Conservation (phyloP, 2,797 vertebrate species). For the Myotis vivesi region DNA sequence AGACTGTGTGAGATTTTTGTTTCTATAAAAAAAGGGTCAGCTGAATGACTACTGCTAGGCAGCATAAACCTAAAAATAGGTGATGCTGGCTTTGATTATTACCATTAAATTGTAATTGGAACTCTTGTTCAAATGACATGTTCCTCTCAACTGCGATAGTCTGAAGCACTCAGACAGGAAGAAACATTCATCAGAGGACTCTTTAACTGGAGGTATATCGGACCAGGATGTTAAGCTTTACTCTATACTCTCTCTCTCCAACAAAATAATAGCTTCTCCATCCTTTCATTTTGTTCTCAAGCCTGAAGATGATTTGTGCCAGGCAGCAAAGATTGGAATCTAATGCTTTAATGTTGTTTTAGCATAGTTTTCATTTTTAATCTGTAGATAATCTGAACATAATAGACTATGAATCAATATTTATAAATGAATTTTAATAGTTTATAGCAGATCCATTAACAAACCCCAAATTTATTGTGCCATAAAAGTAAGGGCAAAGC, state of each 20-base stretch:
- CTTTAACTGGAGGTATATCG: neutral
- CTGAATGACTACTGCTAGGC: neutral
- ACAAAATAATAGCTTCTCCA: constrained; percentile 28
- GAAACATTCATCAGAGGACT: neutral
- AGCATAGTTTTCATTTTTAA: constrained; percentile 63
- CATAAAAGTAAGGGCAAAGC: constrained; percentile 62
- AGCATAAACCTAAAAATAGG: neutral
- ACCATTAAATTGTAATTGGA: neutral
- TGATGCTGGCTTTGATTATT: neutral
- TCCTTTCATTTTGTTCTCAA: constrained; percentile 35
- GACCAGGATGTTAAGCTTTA: neutral
- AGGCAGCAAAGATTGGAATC: constrained; percentile 16
- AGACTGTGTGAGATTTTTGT: neutral
- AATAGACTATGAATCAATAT: constrained; percentile 75
- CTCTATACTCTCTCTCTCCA: neutral
- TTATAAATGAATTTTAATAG: constrained; percentile 79
- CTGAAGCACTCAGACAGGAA: neutral
- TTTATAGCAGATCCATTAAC: constrained; percentile 76
- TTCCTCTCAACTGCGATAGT: neutral
- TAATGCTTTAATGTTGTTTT: constrained; percentile 61
- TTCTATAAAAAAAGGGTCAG: neutral
- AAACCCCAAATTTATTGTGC: constrained; percentile 74
- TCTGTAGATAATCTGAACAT: constrained; percentile 61
- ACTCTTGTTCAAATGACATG: neutral
- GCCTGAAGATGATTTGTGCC: constrained; percentile 41